Percentiles rank a stretch among this genome's conserved stretches.
Evolutionary conservation across 2,113 vertebrate species (phyloP).

Genomic region (rat (Rattus norvegicus)): DNA sequence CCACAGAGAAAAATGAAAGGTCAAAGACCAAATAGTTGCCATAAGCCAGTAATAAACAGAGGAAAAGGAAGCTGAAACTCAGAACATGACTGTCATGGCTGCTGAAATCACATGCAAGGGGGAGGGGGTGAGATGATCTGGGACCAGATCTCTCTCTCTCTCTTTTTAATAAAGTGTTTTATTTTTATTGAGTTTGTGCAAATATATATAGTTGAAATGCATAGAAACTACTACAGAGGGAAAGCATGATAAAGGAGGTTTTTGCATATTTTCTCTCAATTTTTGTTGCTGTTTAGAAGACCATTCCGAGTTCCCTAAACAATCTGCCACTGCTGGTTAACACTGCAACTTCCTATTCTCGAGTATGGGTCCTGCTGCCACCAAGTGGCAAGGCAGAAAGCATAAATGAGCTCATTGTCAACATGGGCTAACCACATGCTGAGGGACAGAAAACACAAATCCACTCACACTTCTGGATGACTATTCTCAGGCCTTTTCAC

Average conservation of each 20-base stretch:
- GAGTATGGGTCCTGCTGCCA: neutral
- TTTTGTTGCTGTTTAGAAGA: conserved; percentile 14
- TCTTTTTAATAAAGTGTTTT: neutral
- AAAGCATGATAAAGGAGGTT: conserved; percentile 44
- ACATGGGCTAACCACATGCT: neutral
- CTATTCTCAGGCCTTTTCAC: neutral
- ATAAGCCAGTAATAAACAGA: conserved; percentile 51
- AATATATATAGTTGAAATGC: conserved; percentile 69
- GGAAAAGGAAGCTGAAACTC: conserved; percentile 58
- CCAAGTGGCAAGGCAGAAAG: neutral
- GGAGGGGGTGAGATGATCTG: neutral
- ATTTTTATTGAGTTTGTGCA: conserved; percentile 71
- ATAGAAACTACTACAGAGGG: conserved; percentile 51
- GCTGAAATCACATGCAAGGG: conserved; percentile 78
- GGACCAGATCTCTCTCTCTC: neutral
- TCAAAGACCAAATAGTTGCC: conserved; percentile 34
- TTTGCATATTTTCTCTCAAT: neutral
- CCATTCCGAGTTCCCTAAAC: neutral
- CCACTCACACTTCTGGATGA: neutral
- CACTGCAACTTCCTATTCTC: neutral
- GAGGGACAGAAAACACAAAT: neutral
- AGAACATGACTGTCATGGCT: conserved; percentile 68
- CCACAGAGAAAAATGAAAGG: conserved; percentile 15
- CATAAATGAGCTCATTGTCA: neutral
- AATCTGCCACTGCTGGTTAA: neutral